Conservation (phyloP, 2,113 vertebrate species). For the Diadophis punctatus region DNA sequence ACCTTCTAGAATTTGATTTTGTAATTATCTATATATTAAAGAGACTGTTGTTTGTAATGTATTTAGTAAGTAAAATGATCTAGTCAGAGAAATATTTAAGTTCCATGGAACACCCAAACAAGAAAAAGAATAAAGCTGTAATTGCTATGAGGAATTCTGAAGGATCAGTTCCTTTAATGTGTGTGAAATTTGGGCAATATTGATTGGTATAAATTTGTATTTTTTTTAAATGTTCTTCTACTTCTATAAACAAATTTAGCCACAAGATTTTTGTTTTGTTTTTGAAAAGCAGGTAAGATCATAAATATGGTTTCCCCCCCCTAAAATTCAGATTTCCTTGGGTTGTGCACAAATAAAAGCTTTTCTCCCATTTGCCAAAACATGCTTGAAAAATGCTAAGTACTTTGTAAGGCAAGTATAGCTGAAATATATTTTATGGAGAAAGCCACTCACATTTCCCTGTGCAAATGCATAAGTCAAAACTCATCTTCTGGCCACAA, state of each 20-base stretch:
- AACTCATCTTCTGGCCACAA: neutral
- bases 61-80: neutral
- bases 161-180: neutral
- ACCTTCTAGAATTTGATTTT: slow-evolving; percentile 3
- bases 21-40: neutral
- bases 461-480: neutral
- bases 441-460: neutral
- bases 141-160: neutral
- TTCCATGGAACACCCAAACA: neutral
- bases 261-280: neutral
- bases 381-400: neutral
- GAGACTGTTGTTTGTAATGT: neutral
- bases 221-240: neutral
- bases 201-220: neutral
- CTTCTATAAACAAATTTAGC: neutral
- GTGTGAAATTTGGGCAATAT: neutral
- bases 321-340: neutral
- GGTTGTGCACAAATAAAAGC: neutral
- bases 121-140: neutral
- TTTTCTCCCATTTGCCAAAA: neutral
- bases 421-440: neutral
- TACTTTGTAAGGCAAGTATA: neutral
- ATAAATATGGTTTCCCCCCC: neutral
- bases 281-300: neutral
- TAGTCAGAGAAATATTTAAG: neutral